These are phyloP conservation scores for Rhinichthys osculus DNA, from an alignment of 2,797 vertebrate genomes.

Conservation along the genomic window DNA sequence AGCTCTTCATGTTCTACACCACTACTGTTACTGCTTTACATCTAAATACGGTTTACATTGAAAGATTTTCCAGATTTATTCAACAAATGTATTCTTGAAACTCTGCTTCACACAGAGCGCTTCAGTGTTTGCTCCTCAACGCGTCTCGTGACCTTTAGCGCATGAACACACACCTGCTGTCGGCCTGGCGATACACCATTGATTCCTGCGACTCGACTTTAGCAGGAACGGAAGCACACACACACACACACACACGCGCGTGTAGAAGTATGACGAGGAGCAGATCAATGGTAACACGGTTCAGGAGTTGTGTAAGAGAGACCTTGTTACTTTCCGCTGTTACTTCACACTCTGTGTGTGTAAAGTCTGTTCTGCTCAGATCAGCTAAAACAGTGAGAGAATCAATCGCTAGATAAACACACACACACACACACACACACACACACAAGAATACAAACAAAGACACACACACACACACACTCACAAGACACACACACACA, in stretches of 20 bases:
- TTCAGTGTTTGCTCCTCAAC: not conserved
- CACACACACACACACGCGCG: too few relatives aligned
- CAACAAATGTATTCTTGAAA: too few relatives aligned
- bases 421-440: slow-evolving; percentile 41
- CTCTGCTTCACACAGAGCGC: too few relatives aligned
- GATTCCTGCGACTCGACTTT: not conserved
- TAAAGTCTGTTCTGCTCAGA: slow-evolving; percentile 32
- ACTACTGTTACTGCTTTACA: too few relatives aligned
- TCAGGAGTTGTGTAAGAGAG: slow-evolving; percentile 56
- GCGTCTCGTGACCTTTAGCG: slow-evolving; percentile 9
- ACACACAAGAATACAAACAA: slow-evolving; percentile 27
- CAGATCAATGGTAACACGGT: not conserved
- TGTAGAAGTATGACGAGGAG: not conserved
- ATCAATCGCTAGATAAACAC: not conserved
- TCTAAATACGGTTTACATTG: too few relatives aligned
- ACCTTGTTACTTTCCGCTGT: slow-evolving; percentile 2
- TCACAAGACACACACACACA: too few relatives aligned
- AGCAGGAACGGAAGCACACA: not conserved
- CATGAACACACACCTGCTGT: slow-evolving; percentile 18
- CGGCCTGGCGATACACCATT: not conserved
- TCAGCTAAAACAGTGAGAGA: slow-evolving; percentile 54
- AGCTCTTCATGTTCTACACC: not conserved
- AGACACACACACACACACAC: too few relatives aligned
- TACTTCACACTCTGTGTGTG: slow-evolving; percentile 1
- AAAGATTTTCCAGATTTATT: too few relatives aligned